phyloP scores from a whole-genome alignment of 1,140 invertebrate species.

The Aphelenchoides besseyi region DNA sequence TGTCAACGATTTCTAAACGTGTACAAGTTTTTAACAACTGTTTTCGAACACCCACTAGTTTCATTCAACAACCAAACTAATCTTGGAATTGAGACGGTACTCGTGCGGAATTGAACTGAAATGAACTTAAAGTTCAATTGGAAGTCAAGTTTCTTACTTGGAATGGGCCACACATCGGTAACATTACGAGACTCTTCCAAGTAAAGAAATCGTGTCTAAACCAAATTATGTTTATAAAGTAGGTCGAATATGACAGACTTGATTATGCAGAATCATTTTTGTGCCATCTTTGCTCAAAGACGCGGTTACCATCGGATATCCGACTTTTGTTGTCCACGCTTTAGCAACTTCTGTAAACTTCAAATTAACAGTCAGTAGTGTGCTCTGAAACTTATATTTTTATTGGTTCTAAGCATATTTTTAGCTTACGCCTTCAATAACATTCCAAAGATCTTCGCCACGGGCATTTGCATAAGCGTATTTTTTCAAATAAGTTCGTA shows the following conservation, averaged over 20 bases:
- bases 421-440: slow-evolving; percentile 47
- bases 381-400: slow-evolving; percentile 52
- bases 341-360: slow-evolving; percentile 39
- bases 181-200: slow-evolving; percentile 36
- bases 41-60: slow-evolving; percentile 13
- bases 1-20: slow-evolving; percentile 24
- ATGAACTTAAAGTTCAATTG: too few relatives aligned
- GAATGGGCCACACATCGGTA: slow-evolving; percentile 46
- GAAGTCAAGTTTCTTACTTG: too few relatives aligned
- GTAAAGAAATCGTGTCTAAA: slow-evolving; percentile 44
- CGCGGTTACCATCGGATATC: slow-evolving; percentile 49
- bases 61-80: slow-evolving; percentile 13
- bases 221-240: too few relatives aligned
- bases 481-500: slow-evolving; percentile 51
- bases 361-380: slow-evolving; percentile 26
- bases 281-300: slow-evolving; percentile 28
- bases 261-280: slow-evolving; percentile 32
- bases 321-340: slow-evolving; percentile 50
- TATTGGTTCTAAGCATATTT: too few relatives aligned
- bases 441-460: slow-evolving; percentile 47
- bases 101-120: slow-evolving; percentile 39
- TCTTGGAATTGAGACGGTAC: neutral
- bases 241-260: too few relatives aligned
- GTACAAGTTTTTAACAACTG: slow-evolving; percentile 1
- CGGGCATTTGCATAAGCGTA: slow-evolving; percentile 46